Evolutionary conservation across 1,140 invertebrate species (phyloP), one percentile per base, ranked within the genome.

Genomic region (Eufriesea mexicana): DNA sequence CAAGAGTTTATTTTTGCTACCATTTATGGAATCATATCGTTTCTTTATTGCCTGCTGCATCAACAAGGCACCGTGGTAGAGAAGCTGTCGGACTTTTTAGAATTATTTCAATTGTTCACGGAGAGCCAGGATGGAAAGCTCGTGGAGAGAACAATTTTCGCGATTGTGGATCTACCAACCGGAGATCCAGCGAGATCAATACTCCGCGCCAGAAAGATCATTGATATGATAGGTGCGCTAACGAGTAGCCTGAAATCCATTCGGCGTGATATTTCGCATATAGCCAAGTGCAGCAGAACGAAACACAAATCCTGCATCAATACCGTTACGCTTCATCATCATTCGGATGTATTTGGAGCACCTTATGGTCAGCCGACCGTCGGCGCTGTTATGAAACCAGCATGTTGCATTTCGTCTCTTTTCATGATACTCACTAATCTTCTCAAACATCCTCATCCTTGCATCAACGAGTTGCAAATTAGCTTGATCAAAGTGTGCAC

Each of bases 1-100:
- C 95, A 96, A 75, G 95, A 96, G 89, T 96, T 95, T 85, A 93
- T 96, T 6, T 96, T 96, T 89, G 95, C 95, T 0, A 94, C 95
- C 5, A 94, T 94, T 5, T 96, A 96, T 82, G 95, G 95, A 0
- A 94, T 96, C 12, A 94, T 95, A 0, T 95, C 95, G 4, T 95
- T 96, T 87, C 94, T 96, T 25, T 95, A 96, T 83, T 95, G 95
- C 75, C 88, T 96, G 6, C 89, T 96, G 47, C 95, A 95, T 89
- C 96, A 96, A 55, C 94, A 95, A 79, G 93, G 93, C 1, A 62
- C 80, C 55, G 82, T 79, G 12, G 88, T 94, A 1, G 95, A 96
- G 23, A 95, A 95, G 83, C 89, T 96, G 16, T 92, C 95, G 51
- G 95, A 96, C 79, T 96, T 96, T 87, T 93, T 95, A 14, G 95